Evolutionary conservation across 2,888 invertebrate species (phyloP).

Genomic region (Metopia argyrocephala): DNA sequence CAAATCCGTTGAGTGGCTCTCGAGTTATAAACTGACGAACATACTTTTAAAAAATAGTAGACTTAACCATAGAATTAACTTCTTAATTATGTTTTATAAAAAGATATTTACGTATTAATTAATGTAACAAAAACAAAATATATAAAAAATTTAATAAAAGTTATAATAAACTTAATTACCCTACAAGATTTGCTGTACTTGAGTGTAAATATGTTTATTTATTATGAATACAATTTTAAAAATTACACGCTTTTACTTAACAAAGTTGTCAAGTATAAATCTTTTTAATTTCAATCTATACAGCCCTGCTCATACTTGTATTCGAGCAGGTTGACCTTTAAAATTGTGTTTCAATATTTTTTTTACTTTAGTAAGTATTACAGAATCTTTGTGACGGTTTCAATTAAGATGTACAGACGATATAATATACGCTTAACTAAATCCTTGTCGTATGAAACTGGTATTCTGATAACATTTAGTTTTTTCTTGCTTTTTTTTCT

Average conservation of each 20-base stretch:
- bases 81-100: too few species aligned
- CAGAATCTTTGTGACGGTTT: slow-evolving; percentile 22
- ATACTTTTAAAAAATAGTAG: too few species aligned
- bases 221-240: too few species aligned
- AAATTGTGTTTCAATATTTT: neutral
- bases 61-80: too few species aligned
- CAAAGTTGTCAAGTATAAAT: neutral
- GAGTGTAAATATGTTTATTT: too few species aligned
- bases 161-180: too few species aligned
- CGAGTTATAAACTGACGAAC: too few species aligned
- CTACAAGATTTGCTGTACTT: too few species aligned
- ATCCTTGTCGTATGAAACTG: neutral
- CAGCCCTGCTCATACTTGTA: neutral
- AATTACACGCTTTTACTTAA: neutral
- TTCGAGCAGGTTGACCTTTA: slow-evolving; percentile 31
- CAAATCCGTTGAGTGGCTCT: too few species aligned
- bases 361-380: neutral
- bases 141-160: too few species aligned
- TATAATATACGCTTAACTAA: neutral
- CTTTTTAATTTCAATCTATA: neutral
- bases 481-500: neutral
- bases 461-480: neutral
- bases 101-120: too few species aligned
- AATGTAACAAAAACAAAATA: too few species aligned
- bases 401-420: neutral